These are phyloP conservation scores for Hydrophis major DNA, from an alignment of 2,797 vertebrate species.

Conservation along the genomic window DNA sequence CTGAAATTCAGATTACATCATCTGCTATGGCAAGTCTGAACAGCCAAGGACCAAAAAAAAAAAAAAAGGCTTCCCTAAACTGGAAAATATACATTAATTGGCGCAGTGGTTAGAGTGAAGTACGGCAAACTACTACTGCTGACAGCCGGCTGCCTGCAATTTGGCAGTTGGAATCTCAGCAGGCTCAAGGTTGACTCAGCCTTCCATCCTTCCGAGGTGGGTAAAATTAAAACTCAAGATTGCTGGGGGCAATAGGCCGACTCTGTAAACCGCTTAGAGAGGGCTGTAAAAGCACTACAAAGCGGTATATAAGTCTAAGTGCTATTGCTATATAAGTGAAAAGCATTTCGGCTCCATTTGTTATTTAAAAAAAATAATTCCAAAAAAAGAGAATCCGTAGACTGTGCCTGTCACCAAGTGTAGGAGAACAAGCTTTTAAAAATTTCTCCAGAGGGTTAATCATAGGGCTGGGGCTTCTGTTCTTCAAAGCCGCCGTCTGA, in stretches of 20 bases:
- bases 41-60: background rate
- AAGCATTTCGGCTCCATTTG: background rate
- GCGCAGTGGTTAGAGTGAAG: no score
- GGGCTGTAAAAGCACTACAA: no score
- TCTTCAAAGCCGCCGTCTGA: background rate
- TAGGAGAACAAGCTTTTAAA: background rate
- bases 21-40: background rate
- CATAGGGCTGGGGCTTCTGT: background rate
- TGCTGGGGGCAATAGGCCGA: no score
- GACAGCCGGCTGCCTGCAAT: no score
- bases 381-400: background rate
- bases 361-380: background rate
- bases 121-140: no score
- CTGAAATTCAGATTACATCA: background rate
- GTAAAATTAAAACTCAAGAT: no score
- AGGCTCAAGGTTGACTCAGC: no score
- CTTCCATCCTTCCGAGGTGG: no score
- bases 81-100: background rate
- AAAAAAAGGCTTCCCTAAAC: background rate
- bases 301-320: no score
- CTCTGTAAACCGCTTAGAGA: no score
- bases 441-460: background rate
- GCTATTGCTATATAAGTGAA: background rate
- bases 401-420: background rate
- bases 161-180: no score